Percentiles rank a stretch among this genome's conserved stretches.
Conservation (phyloP, 2,113 vertebrate species). For the Oreocharis arfaki region DNA sequence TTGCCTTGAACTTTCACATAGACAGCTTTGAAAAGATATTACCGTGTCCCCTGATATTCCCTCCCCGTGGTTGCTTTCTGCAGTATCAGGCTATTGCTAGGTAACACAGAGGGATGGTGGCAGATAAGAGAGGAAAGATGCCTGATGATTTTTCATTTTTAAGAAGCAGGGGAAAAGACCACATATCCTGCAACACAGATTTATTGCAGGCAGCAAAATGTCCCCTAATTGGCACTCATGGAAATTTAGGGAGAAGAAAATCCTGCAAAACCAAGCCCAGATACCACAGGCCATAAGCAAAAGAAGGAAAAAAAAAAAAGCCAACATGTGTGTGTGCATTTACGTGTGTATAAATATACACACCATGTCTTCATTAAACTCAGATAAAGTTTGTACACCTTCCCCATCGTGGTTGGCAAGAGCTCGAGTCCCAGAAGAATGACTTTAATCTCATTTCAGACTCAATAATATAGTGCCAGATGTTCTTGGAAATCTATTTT, state of each 20-base stretch:
- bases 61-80: neutral
- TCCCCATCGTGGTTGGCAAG: conserved; percentile 21
- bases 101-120: neutral
- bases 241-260: neutral
- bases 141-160: neutral
- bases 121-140: neutral
- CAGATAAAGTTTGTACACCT: conserved; percentile 53
- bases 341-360: conserved; percentile 12
- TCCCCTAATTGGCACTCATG: neutral
- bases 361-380: conserved; percentile 43
- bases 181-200: neutral
- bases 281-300: neutral
- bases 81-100: neutral
- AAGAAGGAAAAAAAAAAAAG: neutral
- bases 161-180: neutral
- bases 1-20: neutral
- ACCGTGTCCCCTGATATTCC: neutral
- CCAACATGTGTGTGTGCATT: fast-evolving
- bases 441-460: conserved; percentile 61
- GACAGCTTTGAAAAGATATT: neutral
- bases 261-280: neutral
- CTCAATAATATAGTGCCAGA: conserved; percentile 41
- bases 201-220: neutral
- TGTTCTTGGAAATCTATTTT: conserved; percentile 68
- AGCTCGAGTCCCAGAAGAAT: conserved; percentile 48